Base-by-base conservation (phyloP, 2,888 invertebrate species). In the Mycalesis mineus region DNA sequence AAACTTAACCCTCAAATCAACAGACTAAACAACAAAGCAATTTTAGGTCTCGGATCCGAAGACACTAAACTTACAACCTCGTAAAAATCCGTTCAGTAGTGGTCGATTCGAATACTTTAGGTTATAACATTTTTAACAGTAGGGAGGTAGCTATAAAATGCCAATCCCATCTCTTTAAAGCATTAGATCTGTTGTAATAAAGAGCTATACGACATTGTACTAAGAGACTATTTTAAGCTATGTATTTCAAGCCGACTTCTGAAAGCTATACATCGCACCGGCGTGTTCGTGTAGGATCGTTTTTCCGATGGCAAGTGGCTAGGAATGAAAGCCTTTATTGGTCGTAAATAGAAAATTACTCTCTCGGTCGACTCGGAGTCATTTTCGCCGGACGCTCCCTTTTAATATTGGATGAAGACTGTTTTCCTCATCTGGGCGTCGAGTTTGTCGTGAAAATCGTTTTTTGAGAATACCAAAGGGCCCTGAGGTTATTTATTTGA, bases 261-360 rank as follows among this genome's bases (percentile, higher is more conserved):
- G 29, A 55, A 45, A 57, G 50, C 57, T 45, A 47, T 60, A 57
- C 45, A 42, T 60, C 55, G 54, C 55, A 55, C 22, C 39, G 56
- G 50, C 57, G 56, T 48, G 42, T 33, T 51, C 47, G 52, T 52
- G 48, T 40, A 49, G 55, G 51, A 55, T 55, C 71, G 74, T 70
- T 71, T 79, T 80, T 77, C 79, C 80, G 76, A 82, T 82, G 80
- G 78, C 74, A 76, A 78, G 77, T 74, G 77, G 71, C 75, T 71
- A 73, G 77, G 75, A 78, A 82, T 80, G 78, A 80, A 77, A 77
- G 77, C 77, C 73, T 82, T 83, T 82, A 83, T 80, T 72, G 81
- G 68, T 73, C 81, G 78, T 84, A 83, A 84, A 83, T 78, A 77
- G 77, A 77, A 78, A 80, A 78, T 82, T 80, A 84, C 79, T 72